These are phyloP conservation scores for Parasteatoda tepidariorum DNA, from an alignment of 1,140 invertebrate genomes.

Conservation along the genomic window DNA sequence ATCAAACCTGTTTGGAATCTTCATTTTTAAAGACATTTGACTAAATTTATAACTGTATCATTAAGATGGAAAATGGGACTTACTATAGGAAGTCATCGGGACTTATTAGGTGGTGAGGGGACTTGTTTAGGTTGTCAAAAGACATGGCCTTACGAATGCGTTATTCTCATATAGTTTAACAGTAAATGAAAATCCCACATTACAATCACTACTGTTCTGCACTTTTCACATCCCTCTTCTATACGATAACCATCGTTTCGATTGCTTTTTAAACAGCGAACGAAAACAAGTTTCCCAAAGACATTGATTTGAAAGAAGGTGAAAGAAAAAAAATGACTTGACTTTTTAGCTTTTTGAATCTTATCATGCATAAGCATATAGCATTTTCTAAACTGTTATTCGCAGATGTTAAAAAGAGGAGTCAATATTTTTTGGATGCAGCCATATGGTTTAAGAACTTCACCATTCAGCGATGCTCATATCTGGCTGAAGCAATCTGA, in stretches of 20 bases:
- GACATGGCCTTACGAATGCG: too few species aligned
- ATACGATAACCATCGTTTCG: not conserved
- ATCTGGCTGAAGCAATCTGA: constrained; percentile 27
- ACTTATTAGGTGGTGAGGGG: too few species aligned
- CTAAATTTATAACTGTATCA: too few species aligned
- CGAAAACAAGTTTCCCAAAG: not conserved
- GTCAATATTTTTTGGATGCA: constrained; percentile 19
- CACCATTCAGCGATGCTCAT: constrained; percentile 13
- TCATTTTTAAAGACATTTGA: too few species aligned
- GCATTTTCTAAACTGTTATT: not conserved
- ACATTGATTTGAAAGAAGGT: not conserved
- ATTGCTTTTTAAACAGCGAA: not conserved
- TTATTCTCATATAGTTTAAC: too few species aligned
- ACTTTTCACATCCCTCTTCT: too few species aligned
- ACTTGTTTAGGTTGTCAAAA: too few species aligned
- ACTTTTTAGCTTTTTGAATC: not conserved
- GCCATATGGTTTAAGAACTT: constrained; percentile 32
- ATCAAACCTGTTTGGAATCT: too few species aligned
- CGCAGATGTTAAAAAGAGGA: not conserved
- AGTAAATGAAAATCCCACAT: too few species aligned
- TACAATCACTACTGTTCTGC: too few species aligned
- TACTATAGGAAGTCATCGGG: too few species aligned
- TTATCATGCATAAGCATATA: not conserved
- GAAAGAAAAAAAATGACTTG: not conserved
- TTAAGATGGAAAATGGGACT: too few species aligned